These are phyloP conservation scores for Coreius guichenoti DNA, from an alignment of 2,797 vertebrate species.

Conservation along the genomic window DNA sequence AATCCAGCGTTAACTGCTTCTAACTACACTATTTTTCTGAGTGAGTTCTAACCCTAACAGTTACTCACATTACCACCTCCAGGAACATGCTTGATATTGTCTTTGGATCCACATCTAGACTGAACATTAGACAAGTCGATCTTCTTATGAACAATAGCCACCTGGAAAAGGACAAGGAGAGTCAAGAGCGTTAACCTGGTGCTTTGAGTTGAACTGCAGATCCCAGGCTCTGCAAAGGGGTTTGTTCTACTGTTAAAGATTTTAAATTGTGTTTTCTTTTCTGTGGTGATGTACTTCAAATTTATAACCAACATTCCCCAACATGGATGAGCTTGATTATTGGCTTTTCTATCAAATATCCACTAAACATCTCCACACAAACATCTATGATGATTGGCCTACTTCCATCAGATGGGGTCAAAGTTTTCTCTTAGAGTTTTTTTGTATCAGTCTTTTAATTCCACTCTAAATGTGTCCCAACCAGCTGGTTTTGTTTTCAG, in stretches of 20 bases:
- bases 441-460: not conserved
- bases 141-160: conserved; percentile 49
- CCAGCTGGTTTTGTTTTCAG: not conserved
- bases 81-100: conserved; percentile 84
- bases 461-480: not conserved
- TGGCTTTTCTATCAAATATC: not conserved
- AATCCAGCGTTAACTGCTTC: not conserved
- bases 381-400: not conserved
- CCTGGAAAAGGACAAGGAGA: conserved; percentile 56
- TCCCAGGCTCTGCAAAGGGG: conserved; percentile 23
- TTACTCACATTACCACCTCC: conserved; percentile 87
- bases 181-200: conserved; percentile 35
- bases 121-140: conserved; percentile 48
- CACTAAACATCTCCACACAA: not conserved
- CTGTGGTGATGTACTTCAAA: not conserved
- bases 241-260: not conserved
- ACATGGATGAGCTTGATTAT: not conserved
- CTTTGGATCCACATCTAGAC: conserved; percentile 83
- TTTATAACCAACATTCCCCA: not conserved
- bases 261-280: not conserved
- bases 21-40: not conserved
- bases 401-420: not conserved
- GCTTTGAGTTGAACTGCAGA: conserved; percentile 20
- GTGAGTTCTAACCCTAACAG: conserved; percentile 7
- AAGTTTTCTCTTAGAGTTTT: not conserved